phyloP scores from a whole-genome alignment of 2,113 vertebrate genomes.

The Piprites chloris region DNA sequence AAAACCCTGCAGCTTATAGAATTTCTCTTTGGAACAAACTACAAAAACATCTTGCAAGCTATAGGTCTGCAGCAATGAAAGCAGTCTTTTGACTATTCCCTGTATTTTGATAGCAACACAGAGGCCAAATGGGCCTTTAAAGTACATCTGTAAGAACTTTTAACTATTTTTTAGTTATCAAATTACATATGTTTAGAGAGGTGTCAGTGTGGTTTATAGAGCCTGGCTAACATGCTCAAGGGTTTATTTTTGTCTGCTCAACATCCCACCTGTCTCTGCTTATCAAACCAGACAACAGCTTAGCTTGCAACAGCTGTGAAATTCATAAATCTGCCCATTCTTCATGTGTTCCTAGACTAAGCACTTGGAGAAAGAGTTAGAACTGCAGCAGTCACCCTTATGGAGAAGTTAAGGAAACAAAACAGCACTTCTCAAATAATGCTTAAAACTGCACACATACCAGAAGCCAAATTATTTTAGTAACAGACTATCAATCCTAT shows the following conservation, averaged over 20 bases:
- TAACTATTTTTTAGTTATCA: slow-evolving; percentile 37
- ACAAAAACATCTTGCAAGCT: background rate
- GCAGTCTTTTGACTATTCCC: background rate
- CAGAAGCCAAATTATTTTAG: slow-evolving; percentile 18
- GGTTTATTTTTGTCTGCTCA: slow-evolving; percentile 65
- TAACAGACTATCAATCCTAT: background rate
- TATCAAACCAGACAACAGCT: slow-evolving; percentile 49
- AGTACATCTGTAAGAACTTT: slow-evolving; percentile 10
- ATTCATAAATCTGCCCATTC: slow-evolving; percentile 50
- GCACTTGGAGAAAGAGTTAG: background rate
- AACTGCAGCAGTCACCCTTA: background rate
- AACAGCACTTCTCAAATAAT: background rate
- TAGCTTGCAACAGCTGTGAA: slow-evolving; percentile 57
- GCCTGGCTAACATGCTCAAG: slow-evolving; percentile 4
- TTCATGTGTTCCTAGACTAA: slow-evolving; percentile 13
- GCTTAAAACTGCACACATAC: background rate
- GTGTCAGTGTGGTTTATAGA: slow-evolving; percentile 43
- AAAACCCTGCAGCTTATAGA: background rate
- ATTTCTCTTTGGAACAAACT: background rate
- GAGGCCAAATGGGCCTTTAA: background rate
- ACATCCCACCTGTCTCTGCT: slow-evolving; percentile 66
- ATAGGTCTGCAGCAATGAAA: background rate
- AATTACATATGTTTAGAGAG: slow-evolving; percentile 42
- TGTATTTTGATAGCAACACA: background rate
- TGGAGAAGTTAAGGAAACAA: background rate